Evolutionary conservation across 1,140 invertebrate species (phyloP), one percentile per base, ranked within the genome.

Genomic region (Diplogasteroides magnus): DNA sequence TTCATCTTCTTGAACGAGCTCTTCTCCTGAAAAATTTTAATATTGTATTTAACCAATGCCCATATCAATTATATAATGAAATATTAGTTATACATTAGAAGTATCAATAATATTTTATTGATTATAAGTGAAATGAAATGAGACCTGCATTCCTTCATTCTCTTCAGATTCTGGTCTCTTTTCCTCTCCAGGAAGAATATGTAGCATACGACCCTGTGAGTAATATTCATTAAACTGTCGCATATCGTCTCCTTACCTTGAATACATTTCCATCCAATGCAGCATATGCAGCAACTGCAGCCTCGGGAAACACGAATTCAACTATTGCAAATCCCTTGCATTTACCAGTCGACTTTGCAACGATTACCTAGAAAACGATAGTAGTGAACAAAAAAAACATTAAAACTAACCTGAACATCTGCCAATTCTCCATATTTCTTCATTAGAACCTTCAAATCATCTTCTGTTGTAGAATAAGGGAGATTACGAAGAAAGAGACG

Each of bases 401-500:
- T 19, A 66, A 61, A 61, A 63, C 23, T 93, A 76, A 98, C 85
- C 83, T 90, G 89, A 0, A 97, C 86, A 85, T 98, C 94, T 11
- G 90, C 87, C 27, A 98, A 69, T 2, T 90, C 90, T 72, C 93
- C 91, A 64, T 71, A 78, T 85, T 90, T 89, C 83, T 89, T 87
- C 87, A 98, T 98, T 0, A 93, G 74, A 73, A 87, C 84, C 78
- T 89, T 88, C 15, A 98, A 80, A 77, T 97, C 91, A 73, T 91
- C 89, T 85, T 97, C 93, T 0, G 89, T 94, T 2, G 89, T 88
- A 0, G 89, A 88, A 83, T 96, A 98, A 0, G 92, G 84, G 23
- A 99, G 85, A 87, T 99, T 99, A 74, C 97, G 86, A 14, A 97
- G 86, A 87, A 94, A 99, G 74, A 99, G 90, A 74, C 90, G 88